Percentiles rank a stretch among this genome's conserved stretches.
phyloP scores from a whole-genome alignment of 2,888 invertebrate genomes.

The Halictus ligatus region DNA sequence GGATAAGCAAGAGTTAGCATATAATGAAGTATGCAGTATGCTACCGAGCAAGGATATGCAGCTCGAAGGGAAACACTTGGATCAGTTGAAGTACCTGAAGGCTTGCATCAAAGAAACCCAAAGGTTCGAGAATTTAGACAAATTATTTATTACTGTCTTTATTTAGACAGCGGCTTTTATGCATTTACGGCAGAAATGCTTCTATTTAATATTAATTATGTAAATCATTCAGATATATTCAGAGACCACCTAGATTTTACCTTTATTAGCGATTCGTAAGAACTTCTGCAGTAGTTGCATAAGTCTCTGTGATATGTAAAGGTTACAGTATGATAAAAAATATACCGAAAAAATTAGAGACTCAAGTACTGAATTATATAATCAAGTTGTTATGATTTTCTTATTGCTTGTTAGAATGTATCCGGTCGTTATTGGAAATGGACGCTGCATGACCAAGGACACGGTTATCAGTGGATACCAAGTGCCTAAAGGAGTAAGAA shows the following conservation, averaged over 20 bases:
- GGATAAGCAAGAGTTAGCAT: slow-evolving; percentile 87
- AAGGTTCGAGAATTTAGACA: slow-evolving; percentile 84
- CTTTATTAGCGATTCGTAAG: too few species aligned
- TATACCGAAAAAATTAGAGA: neutral
- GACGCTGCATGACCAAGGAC: slow-evolving; percentile 89
- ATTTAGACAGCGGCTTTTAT: neutral
- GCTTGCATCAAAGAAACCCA: slow-evolving; percentile 91
- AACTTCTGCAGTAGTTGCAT: neutral
- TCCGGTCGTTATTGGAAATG: slow-evolving; percentile 91
- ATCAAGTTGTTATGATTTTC: neutral
- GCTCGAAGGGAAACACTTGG: slow-evolving; percentile 86
- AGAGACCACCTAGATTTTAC: too few species aligned
- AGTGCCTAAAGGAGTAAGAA: slow-evolving; percentile 91
- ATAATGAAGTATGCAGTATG: slow-evolving; percentile 86
- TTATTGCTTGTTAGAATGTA: slow-evolving; percentile 86
- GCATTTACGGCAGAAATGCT: neutral
- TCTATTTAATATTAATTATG: too few species aligned
- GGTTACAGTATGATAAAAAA: neutral
- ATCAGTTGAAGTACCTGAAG: slow-evolving; percentile 88
- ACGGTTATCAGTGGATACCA: slow-evolving; percentile 90
- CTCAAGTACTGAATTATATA: neutral
- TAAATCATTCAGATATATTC: too few species aligned
- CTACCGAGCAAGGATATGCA: slow-evolving; percentile 84
- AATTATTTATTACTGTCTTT: neutral
- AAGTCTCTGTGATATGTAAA: neutral